Conservation (phyloP, 2,797 vertebrate genomes). For the Knipowitschia caucasica region DNA sequence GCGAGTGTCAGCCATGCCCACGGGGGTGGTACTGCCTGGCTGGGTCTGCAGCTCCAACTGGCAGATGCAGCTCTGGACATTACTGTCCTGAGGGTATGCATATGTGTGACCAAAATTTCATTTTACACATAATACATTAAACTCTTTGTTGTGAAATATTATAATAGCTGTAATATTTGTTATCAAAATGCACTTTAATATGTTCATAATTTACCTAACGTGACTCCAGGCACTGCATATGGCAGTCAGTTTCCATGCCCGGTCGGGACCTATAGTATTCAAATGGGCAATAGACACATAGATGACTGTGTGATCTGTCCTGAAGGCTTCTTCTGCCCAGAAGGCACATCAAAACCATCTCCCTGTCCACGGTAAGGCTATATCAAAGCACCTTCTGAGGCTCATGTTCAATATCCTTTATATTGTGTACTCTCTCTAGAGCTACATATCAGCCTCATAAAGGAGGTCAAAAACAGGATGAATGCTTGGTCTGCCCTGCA, state of each 20-base stretch:
- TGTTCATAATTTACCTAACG: constrained; percentile 38
- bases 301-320: constrained; percentile 82
- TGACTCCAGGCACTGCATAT: constrained; percentile 76
- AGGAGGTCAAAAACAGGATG: constrained; percentile 69
- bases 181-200: constrained; percentile 19
- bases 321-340: constrained; percentile 80
- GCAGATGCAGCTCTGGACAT: constrained; percentile 83
- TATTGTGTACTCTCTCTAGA: constrained; percentile 58
- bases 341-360: constrained; percentile 82
- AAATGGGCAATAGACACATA: constrained; percentile 73
- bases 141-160: neutral
- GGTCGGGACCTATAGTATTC: constrained; percentile 79
- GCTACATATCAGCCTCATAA: constrained; percentile 74
- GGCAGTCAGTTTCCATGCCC: constrained; percentile 85
- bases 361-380: constrained; percentile 81
- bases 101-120: neutral
- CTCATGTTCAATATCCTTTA: neutral
- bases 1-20: constrained; percentile 78
- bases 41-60: constrained; percentile 77
- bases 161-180: neutral
- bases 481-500: constrained; percentile 81
- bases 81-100: constrained; percentile 83
- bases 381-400: neutral
- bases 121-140: neutral
- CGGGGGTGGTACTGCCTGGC: constrained; percentile 84